Base-by-base conservation (phyloP, 1,140 invertebrate genomes). In the Apis cerana region DNA sequence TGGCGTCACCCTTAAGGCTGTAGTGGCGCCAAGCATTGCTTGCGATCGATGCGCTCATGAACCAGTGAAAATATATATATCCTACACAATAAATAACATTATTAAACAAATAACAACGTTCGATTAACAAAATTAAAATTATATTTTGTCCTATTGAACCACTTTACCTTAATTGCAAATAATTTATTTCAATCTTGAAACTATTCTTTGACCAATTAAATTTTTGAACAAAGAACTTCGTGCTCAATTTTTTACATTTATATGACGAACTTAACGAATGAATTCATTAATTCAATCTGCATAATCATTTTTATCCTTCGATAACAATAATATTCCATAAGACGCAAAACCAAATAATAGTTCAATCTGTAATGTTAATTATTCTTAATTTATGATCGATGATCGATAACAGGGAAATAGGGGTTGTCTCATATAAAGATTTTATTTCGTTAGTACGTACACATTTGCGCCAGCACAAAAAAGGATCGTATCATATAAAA, bases 381-480 rank as follows among this genome's bases (percentile, higher is more conserved):
- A 69, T 48, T 0, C 33, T 48, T 10, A n/a, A 68, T 69, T 10
- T 19, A 21, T 58, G 17, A 33, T 50, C 48, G 61, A 33, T 10
- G 17, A 27, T 52, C 61, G 48, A 33, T 61, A n/a, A 23, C 23
- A 80, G 13, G 21, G 58, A 71, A 71, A 71, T 17, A 58, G 68
- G n/a, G 12, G 17, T 27, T 33, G 76, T 79, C 54, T 85, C 78
- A 79, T 90, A 91, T 85, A 90, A 91, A 90, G 80, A 79, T 91
- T 75, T 91, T 90, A 88, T 90, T 91, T 85, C 83, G 89, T 91
- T 91, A 90, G 91, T 90, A 90, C 90, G 87, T 91, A 91, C 89
- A 91, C 87, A 90, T 91, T 91, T 91, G 91, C 89, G 91, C 91
- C 89, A 91, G 90, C 91, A 91, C 91, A 91, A 91, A 90, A 89